Evolutionary conservation across 2,797 vertebrate species (phyloP).

Genomic region (Danionella dracula): DNA sequence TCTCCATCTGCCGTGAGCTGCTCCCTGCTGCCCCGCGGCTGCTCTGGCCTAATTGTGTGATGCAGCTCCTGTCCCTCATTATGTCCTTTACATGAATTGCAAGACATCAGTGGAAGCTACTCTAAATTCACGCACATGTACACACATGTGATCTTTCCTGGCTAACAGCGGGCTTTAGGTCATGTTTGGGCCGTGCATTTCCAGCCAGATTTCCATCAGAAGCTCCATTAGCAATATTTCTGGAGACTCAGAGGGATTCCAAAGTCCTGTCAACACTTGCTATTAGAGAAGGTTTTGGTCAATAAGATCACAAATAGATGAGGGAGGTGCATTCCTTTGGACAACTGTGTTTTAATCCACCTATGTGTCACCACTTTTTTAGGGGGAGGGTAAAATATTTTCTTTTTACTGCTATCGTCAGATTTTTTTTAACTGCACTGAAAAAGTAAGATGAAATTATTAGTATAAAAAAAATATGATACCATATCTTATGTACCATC

Average conservation of each 20-base stretch:
- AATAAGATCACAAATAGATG: background rate
- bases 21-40: slow-evolving; percentile 39
- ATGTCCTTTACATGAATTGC: slow-evolving; percentile 25
- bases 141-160: background rate
- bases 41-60: slow-evolving; percentile 43
- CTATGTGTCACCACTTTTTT: no score
- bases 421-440: no score
- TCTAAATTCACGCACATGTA: background rate
- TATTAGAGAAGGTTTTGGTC: background rate
- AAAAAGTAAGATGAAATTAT: no score
- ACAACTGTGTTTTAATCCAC: no score
- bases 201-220: background rate
- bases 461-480: no score
- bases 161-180: background rate
- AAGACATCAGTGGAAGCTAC: background rate
- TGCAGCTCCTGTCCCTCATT: slow-evolving; percentile 21
- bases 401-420: no score
- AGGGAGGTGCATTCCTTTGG: background rate
- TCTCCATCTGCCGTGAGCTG: slow-evolving; percentile 48
- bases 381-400: no score
- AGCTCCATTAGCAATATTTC: background rate
- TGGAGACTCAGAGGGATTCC: background rate
- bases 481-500: no score
- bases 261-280: background rate
- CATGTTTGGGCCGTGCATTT: background rate